Evolutionary conservation across 2,797 vertebrate species (phyloP).

Genomic region (Ceryle rudis): DNA sequence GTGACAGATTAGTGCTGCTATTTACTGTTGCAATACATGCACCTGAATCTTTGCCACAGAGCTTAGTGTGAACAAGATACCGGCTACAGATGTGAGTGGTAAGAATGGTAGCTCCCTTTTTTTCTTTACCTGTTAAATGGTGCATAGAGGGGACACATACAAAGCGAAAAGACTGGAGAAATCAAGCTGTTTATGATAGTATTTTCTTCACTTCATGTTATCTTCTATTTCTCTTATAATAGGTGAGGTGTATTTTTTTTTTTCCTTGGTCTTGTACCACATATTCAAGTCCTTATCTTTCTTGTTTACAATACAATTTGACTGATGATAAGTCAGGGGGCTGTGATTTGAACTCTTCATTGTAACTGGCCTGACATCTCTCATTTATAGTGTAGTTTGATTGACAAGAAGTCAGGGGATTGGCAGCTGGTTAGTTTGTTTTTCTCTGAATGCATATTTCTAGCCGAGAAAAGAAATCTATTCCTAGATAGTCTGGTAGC

Average conservation of each 20-base stretch:
- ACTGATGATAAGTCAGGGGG: slow-evolving; percentile 37
- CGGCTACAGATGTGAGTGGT: background rate
- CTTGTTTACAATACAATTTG: slow-evolving; percentile 15
- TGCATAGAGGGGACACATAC: rapidly evolving
- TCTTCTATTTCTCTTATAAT: background rate
- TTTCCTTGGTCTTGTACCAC: background rate
- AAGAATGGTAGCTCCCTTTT: background rate
- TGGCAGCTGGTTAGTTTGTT: slow-evolving; percentile 26
- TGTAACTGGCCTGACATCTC: slow-evolving; percentile 39
- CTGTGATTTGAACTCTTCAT: slow-evolving; percentile 12
- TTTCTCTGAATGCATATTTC: background rate
- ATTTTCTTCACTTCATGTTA: background rate
- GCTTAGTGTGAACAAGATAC: background rate
- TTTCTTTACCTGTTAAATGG: background rate
- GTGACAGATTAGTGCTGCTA: background rate
- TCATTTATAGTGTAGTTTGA: slow-evolving; percentile 10
- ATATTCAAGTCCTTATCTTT: background rate
- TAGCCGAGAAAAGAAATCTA: background rate
- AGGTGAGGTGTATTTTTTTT: background rate
- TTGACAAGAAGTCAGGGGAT: slow-evolving; percentile 27
- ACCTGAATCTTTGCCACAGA: background rate
- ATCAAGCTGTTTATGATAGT: background rate
- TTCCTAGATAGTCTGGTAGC: slow-evolving; percentile 19
- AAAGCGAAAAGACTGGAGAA: background rate
- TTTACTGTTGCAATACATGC: background rate